Evolutionary conservation across 2,113 vertebrate species (phyloP).

Genomic region (Rynchops niger): DNA sequence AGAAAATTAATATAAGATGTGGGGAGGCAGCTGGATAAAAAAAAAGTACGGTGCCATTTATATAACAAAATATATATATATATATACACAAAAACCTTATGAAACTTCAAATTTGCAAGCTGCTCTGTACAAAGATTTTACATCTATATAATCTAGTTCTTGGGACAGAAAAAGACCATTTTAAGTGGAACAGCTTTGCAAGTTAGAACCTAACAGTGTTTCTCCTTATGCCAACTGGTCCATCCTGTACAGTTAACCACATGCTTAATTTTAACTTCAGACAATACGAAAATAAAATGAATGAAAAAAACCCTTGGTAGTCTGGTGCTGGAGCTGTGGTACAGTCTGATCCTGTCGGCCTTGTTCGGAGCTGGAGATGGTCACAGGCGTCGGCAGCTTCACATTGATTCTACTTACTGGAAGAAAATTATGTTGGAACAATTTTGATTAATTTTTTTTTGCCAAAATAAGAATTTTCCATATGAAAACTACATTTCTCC

Average conservation of each 20-base stretch:
- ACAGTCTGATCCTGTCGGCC: not conserved
- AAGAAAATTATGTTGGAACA: not conserved
- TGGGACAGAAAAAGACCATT: not conserved
- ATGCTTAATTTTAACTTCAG: not conserved
- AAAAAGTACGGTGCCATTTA: not conserved
- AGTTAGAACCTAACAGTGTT: not conserved
- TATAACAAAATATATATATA: not conserved
- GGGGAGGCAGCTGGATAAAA: not conserved
- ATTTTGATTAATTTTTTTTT: not conserved
- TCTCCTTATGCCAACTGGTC: not conserved
- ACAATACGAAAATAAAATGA: not conserved
- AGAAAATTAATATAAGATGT: not conserved
- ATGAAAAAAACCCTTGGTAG: not conserved
- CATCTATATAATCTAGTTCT: not conserved
- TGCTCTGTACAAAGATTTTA: not conserved
- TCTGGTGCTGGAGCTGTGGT: not conserved
- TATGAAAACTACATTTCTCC: not conserved
- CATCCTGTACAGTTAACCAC: not conserved
- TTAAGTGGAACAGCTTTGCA: not conserved
- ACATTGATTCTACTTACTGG: not conserved
- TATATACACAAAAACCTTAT: not conserved
- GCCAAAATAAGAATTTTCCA: not conserved
- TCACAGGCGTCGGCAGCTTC: not conserved
- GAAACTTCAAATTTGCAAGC: not conserved
- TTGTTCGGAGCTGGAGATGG: not conserved